Evolutionary conservation across 2,888 invertebrate species (phyloP), one percentile per base, ranked within the genome.

Genomic region (Strigamia transsilvanica): DNA sequence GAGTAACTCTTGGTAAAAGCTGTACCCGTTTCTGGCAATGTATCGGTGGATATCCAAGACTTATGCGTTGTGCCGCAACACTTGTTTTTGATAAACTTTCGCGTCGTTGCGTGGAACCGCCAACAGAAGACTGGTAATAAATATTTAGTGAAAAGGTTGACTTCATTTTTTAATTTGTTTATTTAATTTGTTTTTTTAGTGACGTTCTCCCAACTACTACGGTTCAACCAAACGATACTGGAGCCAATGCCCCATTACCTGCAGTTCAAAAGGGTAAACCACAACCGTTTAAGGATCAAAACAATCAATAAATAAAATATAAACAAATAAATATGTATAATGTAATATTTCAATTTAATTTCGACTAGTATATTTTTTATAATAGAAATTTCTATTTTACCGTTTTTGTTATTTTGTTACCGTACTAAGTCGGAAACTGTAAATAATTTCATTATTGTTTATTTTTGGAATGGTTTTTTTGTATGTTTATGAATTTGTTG

Each of bases 21-120:
- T 96, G 96, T 91, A 96, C 96, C 90, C 91, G 96, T 15, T 96
- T 96, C 89, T 96, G 96, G 96, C 95, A 95, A 87, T 96, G 96
- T 87, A 95, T 96, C 87, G 96, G 96, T 6, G 96, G 96, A 0
- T 96, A 96, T 88, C 96, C 96, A 7, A 93, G 96, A 82, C 92
- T 96, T 7, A 96, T 96, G 87, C 90, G 96, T 80, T 96, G 96
- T 87, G 95, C 95, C 0, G 95, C 96, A 51, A 95, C 95, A 94
- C 89, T 96, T 86, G 96, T 96, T 12, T 96, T 95, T 89, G 95
- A 96, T 89, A 91, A 92, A 85, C 91, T 94, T 84, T 94, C 95
- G 0, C 88, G 94, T 85, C 90, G 95, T 85, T 96, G 96, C 87
- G 94, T 95, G 41, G 94, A 95, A 9, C 95, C 95, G 0, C 96